Conservation (phyloP, 2,888 invertebrate species). For the Trisateles emortualis region DNA sequence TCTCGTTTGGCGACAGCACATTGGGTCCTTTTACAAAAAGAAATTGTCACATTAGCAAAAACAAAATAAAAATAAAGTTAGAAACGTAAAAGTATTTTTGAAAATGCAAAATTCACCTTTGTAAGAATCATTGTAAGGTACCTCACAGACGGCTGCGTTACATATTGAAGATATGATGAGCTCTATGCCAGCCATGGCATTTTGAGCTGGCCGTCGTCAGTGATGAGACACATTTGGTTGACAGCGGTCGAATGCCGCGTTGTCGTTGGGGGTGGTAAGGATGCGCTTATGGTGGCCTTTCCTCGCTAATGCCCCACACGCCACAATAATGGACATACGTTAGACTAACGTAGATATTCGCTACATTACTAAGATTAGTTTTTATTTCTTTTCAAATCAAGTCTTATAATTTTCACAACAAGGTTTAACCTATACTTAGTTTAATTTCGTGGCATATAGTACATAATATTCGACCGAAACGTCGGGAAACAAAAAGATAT, state of each 20-base stretch:
- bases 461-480: too few species aligned
- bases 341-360: slow-evolving; percentile 52
- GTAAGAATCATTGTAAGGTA: slow-evolving; percentile 64
- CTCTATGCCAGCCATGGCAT: slow-evolving; percentile 75
- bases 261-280: slow-evolving; percentile 26
- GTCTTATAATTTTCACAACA: too few species aligned
- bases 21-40: slow-evolving; percentile 15
- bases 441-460: too few species aligned
- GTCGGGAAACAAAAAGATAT: too few species aligned
- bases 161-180: slow-evolving; percentile 77
- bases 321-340: slow-evolving; percentile 49
- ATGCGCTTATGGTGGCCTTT: slow-evolving; percentile 39
- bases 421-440: too few species aligned
- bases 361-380: too few species aligned
- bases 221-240: slow-evolving; percentile 39
- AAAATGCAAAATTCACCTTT: slow-evolving; percentile 26
- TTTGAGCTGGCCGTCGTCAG: slow-evolving; percentile 19
- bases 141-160: slow-evolving; percentile 75
- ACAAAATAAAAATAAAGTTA: neutral
- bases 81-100: neutral
- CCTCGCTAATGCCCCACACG: slow-evolving; percentile 31
- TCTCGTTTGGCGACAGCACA: slow-evolving; percentile 45
- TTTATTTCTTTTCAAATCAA: too few species aligned
- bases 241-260: slow-evolving; percentile 38
- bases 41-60: too few species aligned